phyloP scores from a whole-genome alignment of 1,140 invertebrate genomes.

The Oppia nitens region DNA sequence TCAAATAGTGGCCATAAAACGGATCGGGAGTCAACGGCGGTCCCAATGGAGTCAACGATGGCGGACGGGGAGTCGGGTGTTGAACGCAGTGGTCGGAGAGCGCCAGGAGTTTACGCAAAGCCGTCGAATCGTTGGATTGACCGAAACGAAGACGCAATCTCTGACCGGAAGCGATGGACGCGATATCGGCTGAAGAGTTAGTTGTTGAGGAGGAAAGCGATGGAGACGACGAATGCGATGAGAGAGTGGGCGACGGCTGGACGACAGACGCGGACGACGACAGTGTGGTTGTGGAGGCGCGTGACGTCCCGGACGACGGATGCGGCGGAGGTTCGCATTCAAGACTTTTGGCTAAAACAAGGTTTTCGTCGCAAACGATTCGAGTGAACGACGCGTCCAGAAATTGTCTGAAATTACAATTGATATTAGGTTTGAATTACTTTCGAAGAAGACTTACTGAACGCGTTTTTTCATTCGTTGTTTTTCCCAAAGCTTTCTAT shows the following conservation, averaged over 20 bases:
- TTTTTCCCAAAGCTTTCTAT: constrained; percentile 11
- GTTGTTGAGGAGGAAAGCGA: constrained; percentile 6
- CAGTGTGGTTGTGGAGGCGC: background rate
- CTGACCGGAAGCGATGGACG: background rate
- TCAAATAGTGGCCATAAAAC: too few species aligned
- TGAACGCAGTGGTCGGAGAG: constrained; percentile 4
- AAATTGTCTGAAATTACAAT: background rate
- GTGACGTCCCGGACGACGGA: background rate
- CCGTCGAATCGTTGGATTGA: background rate
- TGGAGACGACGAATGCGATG: constrained; percentile 4
- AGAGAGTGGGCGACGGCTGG: constrained; percentile 7
- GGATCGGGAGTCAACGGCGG: background rate
- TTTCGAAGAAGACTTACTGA: constrained; percentile 1
- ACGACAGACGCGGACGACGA: background rate
- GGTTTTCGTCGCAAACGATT: constrained; percentile 75
- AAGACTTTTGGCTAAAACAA: constrained; percentile 65
- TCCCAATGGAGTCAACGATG: background rate
- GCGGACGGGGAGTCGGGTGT: background rate
- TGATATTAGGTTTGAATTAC: background rate
- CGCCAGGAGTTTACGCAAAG: constrained; percentile 5
- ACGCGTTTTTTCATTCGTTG: constrained; percentile 12
- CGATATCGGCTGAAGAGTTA: background rate
- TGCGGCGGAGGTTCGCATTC: constrained; percentile 59
- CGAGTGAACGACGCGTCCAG: background rate
- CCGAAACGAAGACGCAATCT: constrained; percentile 4